These are phyloP conservation scores for Apostichopus japonicus DNA, from an alignment of 35 echinoderm and acorn worm genomes.

Conservation along the genomic window DNA sequence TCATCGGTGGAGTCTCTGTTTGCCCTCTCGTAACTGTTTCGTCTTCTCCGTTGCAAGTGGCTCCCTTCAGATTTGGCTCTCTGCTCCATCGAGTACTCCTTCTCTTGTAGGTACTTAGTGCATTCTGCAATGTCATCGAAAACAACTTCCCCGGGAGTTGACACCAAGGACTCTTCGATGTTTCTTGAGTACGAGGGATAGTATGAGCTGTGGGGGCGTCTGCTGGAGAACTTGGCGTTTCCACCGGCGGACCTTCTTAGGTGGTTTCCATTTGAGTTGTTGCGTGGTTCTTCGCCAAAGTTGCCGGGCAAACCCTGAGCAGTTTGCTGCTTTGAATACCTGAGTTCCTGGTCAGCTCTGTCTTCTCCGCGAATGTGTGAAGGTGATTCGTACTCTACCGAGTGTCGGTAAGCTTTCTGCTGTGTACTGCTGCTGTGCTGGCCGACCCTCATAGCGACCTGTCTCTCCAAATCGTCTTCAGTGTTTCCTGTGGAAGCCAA, in stretches of 20 bases:
- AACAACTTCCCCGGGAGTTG: conserved; percentile 82
- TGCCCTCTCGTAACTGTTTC: conserved; percentile 94
- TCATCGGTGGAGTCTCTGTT: conserved; percentile 83
- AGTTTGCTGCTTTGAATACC: conserved; percentile 7
- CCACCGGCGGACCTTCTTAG: background rate
- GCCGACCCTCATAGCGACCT: background rate
- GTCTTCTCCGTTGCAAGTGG: conserved; percentile 57
- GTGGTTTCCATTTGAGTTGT: conserved; percentile 95
- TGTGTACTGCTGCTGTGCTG: background rate
- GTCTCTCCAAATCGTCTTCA: conserved; percentile 25
- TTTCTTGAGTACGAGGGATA: conserved; percentile 38
- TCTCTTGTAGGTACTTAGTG: conserved; percentile 81
- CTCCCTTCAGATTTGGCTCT: background rate
- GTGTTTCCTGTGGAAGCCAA: conserved; percentile 61
- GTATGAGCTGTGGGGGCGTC: conserved; percentile 46
- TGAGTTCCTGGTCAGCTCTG: background rate
- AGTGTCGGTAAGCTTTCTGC: background rate
- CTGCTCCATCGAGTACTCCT: conserved; percentile 42
- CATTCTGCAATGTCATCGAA: conserved; percentile 98
- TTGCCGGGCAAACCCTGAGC: background rate
- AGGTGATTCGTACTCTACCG: conserved; percentile 33
- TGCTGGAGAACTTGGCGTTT: background rate
- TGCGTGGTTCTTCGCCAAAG: conserved; percentile 68
- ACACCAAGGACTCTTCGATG: conserved; percentile 70
- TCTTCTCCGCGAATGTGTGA: background rate